Percentiles rank a stretch among this genome's conserved stretches.
These are phyloP conservation scores for Heliocidaris erythrogramma DNA, from an alignment of 35 echinoderm and acorn worm genomes.

Conservation along the genomic window DNA sequence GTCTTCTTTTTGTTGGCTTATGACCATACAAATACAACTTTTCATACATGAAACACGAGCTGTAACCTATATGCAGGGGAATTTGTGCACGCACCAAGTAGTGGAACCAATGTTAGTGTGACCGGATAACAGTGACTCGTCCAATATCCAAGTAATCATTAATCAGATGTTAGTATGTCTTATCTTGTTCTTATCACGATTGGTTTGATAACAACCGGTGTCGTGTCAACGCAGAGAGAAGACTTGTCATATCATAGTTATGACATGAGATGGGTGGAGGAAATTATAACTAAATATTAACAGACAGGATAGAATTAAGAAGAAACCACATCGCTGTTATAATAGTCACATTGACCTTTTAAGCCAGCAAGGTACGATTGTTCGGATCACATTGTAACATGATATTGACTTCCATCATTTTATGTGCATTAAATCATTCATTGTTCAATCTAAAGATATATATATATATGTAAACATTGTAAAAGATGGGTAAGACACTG, in stretches of 20 bases:
- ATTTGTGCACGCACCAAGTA: neutral
- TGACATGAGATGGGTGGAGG: neutral
- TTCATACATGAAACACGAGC: too few species aligned
- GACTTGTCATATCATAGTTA: slow-evolving; percentile 3
- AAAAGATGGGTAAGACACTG: too few species aligned
- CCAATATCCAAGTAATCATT: slow-evolving; percentile 24
- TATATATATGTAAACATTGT: too few species aligned
- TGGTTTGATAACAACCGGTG: slow-evolving; percentile 5
- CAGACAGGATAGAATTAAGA: neutral
- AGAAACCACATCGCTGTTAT: neutral
- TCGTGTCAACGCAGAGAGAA: neutral
- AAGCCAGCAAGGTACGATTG: neutral
- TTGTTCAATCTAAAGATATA: too few species aligned
- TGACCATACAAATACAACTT: too few species aligned
- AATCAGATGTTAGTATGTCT: slow-evolving; percentile 38
- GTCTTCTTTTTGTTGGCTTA: too few species aligned
- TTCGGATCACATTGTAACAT: neutral
- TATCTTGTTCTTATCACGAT: slow-evolving; percentile 38
- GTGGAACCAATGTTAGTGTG: neutral
- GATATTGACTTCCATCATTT: neutral
- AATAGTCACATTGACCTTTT: neutral
- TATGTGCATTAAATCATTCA: too few species aligned
- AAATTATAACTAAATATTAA: slow-evolving; percentile 4
- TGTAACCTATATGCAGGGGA: too few species aligned
- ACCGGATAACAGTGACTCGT: neutral